These are phyloP conservation scores for Propithecus deckenii DNA, from an alignment of 2,797 vertebrate genomes.

Conservation along the genomic window DNA sequence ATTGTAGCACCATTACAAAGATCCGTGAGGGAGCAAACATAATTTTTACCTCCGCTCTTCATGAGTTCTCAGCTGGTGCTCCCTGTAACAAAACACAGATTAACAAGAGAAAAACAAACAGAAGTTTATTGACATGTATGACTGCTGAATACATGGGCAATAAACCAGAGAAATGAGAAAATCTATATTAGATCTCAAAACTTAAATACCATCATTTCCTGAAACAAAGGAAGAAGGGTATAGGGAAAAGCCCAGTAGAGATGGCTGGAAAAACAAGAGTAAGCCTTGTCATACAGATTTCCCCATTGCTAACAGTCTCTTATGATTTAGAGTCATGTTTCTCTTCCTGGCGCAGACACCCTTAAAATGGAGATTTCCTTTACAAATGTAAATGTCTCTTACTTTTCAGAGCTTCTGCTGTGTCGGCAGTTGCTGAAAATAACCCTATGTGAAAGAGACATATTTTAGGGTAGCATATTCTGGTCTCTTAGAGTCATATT, in stretches of 20 bases:
- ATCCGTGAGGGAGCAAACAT: neutral
- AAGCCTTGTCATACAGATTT: neutral
- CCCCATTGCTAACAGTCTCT: neutral
- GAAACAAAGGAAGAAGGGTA: neutral
- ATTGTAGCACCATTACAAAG: neutral
- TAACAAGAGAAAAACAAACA: neutral
- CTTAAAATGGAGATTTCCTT: neutral
- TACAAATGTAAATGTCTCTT: neutral
- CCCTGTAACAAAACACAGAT: neutral
- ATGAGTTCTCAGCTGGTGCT: neutral
- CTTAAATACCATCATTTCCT: neutral
- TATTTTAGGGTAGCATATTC: neutral
- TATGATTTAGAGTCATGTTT: neutral
- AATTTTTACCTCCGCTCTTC: neutral
- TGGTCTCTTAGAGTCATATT: neutral
- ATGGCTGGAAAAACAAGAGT: neutral
- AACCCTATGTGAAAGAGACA: neutral
- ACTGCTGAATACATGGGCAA: neutral
- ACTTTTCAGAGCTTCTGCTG: neutral
- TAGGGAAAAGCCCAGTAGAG: neutral
- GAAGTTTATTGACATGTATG: neutral
- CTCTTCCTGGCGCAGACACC: neutral
- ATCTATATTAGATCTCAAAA: neutral
- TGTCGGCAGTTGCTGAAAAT: neutral
- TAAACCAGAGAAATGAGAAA: neutral